phyloP scores from a whole-genome alignment of 2,113 vertebrate species.

The Poecile atricapillus region DNA sequence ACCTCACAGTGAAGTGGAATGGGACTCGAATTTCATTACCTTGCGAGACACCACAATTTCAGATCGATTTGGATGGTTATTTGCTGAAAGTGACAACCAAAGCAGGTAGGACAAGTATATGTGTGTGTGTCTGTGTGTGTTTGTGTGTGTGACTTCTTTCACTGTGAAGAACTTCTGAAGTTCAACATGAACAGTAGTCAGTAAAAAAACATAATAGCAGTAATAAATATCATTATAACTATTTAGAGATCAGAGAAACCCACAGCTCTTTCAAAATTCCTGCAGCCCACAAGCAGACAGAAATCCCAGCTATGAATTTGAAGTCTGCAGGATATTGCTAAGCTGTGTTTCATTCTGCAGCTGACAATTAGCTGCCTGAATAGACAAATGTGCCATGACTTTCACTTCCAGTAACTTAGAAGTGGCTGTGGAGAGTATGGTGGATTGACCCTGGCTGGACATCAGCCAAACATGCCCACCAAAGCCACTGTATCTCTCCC shows the following conservation, averaged over 20 bases:
- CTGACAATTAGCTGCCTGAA: neutral
- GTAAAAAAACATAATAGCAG: neutral
- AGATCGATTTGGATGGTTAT: conserved; percentile 93
- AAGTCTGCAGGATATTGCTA: neutral
- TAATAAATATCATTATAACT: neutral
- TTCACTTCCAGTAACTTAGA: neutral
- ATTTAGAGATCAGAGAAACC: neutral
- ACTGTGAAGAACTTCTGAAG: neutral
- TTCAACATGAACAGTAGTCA: neutral
- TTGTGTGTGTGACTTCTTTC: neutral
- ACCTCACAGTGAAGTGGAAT: conserved; percentile 92
- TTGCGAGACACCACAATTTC: conserved; percentile 84
- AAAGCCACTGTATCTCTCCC: neutral
- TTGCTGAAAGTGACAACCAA: conserved; percentile 93
- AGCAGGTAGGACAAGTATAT: conserved; percentile 75
- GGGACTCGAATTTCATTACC: conserved; percentile 90
- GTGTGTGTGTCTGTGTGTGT: neutral
- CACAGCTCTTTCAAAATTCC: neutral
- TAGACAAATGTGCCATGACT: neutral
- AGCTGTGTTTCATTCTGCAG: neutral
- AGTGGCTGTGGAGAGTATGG: neutral
- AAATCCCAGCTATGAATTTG: neutral
- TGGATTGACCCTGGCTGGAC: neutral
- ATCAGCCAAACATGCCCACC: neutral
- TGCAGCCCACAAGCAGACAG: neutral